Conservation (phyloP, 2,113 vertebrate species). For the Campylomormyrus numenius region DNA sequence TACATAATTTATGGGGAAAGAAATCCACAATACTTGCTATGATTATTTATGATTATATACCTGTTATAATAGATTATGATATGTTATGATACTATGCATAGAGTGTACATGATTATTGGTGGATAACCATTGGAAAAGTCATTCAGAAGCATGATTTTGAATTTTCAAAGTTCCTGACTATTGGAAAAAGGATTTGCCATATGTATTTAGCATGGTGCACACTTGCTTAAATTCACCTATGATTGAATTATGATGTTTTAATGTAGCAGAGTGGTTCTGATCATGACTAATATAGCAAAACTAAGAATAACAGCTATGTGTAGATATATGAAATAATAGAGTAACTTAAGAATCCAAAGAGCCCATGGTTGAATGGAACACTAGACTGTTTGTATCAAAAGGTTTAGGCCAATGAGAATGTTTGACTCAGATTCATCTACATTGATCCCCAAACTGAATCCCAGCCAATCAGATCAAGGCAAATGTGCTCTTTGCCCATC, state of each 20-base stretch:
- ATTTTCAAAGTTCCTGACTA: conserved; percentile 57
- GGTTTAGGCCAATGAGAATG: no score
- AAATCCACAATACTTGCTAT: conserved; percentile 21
- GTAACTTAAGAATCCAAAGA: not conserved
- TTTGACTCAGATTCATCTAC: not conserved
- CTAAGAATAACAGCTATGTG: not conserved
- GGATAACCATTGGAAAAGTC: conserved; percentile 69
- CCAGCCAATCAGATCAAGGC: not conserved
- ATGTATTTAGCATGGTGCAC: not conserved
- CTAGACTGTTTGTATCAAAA: not conserved
- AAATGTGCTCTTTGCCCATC: not conserved
- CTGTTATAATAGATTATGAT: conserved; percentile 30
- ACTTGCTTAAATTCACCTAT: not conserved
- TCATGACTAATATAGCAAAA: not conserved
- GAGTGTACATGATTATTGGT: conserved; percentile 47
- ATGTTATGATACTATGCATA: conserved; percentile 57
- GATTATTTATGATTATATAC: not conserved
- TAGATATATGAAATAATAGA: not conserved
- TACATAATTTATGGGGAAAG: not conserved
- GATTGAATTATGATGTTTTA: not conserved
- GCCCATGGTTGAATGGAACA: not conserved
- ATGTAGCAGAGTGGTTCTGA: not conserved
- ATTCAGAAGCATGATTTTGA: conserved; percentile 65
- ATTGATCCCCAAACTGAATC: not conserved
- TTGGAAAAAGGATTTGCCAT: conserved; percentile 28